Evolutionary conservation across 2,113 vertebrate genomes (phyloP).

Genomic region (Corydoras maculifer): DNA sequence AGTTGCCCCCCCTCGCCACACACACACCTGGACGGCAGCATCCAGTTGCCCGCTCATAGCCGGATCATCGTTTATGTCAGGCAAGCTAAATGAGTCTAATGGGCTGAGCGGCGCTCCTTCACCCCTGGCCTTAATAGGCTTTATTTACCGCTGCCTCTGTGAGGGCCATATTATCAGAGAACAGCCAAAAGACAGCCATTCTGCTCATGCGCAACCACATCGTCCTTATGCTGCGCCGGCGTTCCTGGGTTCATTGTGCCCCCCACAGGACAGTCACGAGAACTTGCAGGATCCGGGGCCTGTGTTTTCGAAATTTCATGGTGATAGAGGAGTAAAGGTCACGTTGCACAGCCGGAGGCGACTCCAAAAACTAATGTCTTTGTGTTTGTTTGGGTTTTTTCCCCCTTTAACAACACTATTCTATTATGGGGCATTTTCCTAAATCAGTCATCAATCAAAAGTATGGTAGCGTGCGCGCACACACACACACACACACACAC

Average conservation of each 20-base stretch:
- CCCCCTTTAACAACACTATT: too few relatives aligned
- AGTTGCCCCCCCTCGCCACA: background rate
- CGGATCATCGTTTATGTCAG: constrained; percentile 47
- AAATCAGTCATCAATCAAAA: too few relatives aligned
- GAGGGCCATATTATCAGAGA: constrained; percentile 1
- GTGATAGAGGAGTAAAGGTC: too few relatives aligned
- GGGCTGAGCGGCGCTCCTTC: constrained; percentile 38
- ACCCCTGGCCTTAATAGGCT: constrained; percentile 40
- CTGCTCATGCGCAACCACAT: background rate
- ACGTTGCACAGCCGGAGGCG: too few relatives aligned
- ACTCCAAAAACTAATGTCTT: too few relatives aligned
- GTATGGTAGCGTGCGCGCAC: too few relatives aligned
- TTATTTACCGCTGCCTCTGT: constrained; percentile 34
- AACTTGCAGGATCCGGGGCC: too few relatives aligned
- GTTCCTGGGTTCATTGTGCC: constrained; percentile 50
- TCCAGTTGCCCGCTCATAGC: constrained; percentile 35
- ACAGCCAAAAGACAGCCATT: constrained; percentile 16
- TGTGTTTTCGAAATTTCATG: too few relatives aligned
- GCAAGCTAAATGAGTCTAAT: constrained; percentile 51
- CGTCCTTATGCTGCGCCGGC: background rate
- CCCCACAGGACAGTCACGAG: constrained; percentile 36
- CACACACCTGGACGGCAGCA: constrained; percentile 12
- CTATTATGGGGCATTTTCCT: too few relatives aligned
- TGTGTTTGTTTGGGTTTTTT: too few relatives aligned
- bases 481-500: too few relatives aligned